Evolutionary conservation across 2,797 vertebrate species (phyloP).

Genomic region (Vespertilio murinus): DNA sequence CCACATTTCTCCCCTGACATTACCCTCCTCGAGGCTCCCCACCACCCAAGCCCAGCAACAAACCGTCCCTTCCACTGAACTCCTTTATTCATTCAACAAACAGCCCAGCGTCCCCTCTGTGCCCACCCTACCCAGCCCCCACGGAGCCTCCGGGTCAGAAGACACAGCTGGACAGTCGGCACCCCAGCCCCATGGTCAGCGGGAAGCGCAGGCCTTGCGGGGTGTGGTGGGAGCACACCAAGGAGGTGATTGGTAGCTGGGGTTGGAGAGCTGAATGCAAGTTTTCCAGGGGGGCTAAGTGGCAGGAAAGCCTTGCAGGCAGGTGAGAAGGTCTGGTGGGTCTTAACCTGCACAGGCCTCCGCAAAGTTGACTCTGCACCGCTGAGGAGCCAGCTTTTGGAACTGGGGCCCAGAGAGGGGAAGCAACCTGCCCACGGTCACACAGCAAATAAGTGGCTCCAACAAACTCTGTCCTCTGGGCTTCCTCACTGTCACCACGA

Average conservation of each 20-base stretch:
- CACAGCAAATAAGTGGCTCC: not conserved
- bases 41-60: not conserved
- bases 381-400: not conserved
- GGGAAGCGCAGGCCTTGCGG: not conserved
- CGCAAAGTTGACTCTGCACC: not conserved
- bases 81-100: constrained; percentile 57
- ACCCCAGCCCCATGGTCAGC: not conserved
- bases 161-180: not conserved
- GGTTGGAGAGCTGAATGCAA: not conserved
- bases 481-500: not conserved
- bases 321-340: not conserved
- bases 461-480: not conserved
- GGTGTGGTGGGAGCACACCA: not conserved
- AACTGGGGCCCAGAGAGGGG: not conserved
- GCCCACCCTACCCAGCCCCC: not conserved
- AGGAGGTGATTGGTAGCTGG: not conserved
- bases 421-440: not conserved
- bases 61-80: not conserved
- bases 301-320: not conserved
- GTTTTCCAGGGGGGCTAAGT: not conserved
- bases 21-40: not conserved
- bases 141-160: not conserved
- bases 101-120: not conserved
- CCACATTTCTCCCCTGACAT: not conserved
- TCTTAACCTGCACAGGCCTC: not conserved